These are phyloP conservation scores for Phasianus colchicus DNA, from an alignment of 2,113 vertebrate genomes.

Conservation along the genomic window DNA sequence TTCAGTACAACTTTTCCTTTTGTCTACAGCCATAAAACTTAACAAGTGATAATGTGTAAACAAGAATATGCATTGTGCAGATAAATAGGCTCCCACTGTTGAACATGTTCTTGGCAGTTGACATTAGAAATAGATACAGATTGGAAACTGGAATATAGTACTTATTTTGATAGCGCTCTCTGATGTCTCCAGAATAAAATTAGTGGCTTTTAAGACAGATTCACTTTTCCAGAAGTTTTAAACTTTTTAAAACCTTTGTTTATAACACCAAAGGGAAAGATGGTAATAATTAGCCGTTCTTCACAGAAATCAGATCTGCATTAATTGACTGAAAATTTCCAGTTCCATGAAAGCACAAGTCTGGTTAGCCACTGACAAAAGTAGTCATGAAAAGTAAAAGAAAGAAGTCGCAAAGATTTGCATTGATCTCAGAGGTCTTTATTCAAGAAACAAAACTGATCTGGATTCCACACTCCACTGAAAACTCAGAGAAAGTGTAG, in stretches of 20 bases:
- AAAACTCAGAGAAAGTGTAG: not conserved
- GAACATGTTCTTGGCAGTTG: constrained; percentile 57
- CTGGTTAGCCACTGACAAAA: constrained; percentile 34
- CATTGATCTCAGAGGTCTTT: not conserved
- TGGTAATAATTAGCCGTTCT: constrained; percentile 44
- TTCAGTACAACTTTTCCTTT: constrained; percentile 35
- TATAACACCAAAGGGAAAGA: constrained; percentile 15
- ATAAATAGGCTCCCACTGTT: constrained; percentile 73
- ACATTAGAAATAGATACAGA: constrained; percentile 70
- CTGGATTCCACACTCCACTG: not conserved
- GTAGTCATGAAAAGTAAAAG: not conserved
- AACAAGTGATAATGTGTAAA: constrained; percentile 70
- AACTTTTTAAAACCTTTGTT: constrained; percentile 45
- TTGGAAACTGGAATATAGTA: constrained; percentile 49
- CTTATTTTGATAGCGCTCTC: constrained; percentile 74
- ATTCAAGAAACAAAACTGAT: not conserved
- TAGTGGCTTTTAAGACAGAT: constrained; percentile 66
- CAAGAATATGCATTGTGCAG: constrained; percentile 57
- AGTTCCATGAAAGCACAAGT: not conserved
- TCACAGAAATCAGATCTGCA: constrained; percentile 50
- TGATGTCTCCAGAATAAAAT: constrained; percentile 57
- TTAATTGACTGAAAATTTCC: constrained; percentile 16
- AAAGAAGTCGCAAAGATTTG: not conserved
- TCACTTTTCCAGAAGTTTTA: constrained; percentile 52
- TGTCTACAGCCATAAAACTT: constrained; percentile 46